Base-by-base conservation (phyloP, 2,113 vertebrate genomes). In the Tupaia chinensis region DNA sequence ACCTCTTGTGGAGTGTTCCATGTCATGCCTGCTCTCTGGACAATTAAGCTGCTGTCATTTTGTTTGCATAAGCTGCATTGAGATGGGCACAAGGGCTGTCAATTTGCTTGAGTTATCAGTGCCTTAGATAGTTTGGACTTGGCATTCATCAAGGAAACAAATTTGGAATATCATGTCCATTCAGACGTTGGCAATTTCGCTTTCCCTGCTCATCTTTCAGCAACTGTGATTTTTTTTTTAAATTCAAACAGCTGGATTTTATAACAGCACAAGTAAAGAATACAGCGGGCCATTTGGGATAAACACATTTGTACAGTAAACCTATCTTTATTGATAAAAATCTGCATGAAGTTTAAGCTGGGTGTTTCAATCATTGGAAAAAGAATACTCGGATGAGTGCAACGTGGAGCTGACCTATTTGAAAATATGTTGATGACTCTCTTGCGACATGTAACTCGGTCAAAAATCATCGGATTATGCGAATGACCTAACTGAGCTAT, bases 271-370 rank as follows among this genome's bases (percentile, higher is more conserved):
- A 34, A 93, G 44, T 58, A 87, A 82, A 84, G 93, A 82, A 15
- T 87, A 15, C 96, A 97, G 93, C 93, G 98, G 97, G 97, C 87
- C 25, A 72, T 97, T 86, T 93, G 97, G 96, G 97, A 98, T 97
- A 98, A 97, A 91, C 97, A 93, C 82, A 69, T 84, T 79, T 91
- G 92, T 76, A 68, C 97, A 96, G 95, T 95, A 98, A 97, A 98
- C 96, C 95, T 85, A 54, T 98, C 97, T 98, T 97, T 98, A 96
- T 98, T 98, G 97, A 98, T 98, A 98, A 98, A 91, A 98, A 97
- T 96, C 98, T 97, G 61, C 98, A 96, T 97, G 97, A 97, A 68
- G 96, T 87, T 78, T 97, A 97, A 96, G 87, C 72, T n/a, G 96
- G 94, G 92, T 95, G 69, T 97, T 95, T 98, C 95, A 87, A 91